Conservation (phyloP, 2,888 invertebrate species). For the Biston stratarius region DNA sequence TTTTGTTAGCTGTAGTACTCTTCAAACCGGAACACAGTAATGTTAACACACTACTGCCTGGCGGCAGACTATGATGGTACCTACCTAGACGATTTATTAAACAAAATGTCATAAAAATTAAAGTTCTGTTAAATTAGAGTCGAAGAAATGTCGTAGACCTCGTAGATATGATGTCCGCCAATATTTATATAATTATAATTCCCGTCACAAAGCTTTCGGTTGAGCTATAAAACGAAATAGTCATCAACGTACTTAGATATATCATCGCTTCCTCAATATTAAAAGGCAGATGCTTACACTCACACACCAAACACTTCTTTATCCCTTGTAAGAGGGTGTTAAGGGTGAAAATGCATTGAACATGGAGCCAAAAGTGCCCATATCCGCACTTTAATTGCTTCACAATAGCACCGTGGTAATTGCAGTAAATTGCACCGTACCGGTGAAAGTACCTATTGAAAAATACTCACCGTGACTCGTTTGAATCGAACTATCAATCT, state of each 20-base stretch:
- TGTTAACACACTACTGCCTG: no score
- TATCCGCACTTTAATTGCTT: conserved; percentile 70
- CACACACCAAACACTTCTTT: conserved; percentile 43
- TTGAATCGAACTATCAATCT: conserved; percentile 41
- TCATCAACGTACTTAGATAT: conserved; percentile 25
- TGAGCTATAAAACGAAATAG: conserved; percentile 28
- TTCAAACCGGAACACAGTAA: no score
- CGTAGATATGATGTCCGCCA: no score
- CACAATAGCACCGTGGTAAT: conserved; percentile 60
- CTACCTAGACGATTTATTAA: no score
- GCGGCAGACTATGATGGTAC: no score
- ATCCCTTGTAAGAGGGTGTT: conserved; percentile 6
- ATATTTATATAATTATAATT: conserved; percentile 9
- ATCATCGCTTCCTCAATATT: conserved; percentile 47
- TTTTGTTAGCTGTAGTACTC: no score
- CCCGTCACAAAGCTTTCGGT: conserved; percentile 14
- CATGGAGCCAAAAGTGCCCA: conserved; percentile 37
- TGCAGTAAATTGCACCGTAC: conserved; percentile 59
- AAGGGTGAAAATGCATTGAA: conserved; percentile 21
- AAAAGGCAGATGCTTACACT: conserved; percentile 55
- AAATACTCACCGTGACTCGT: conserved; percentile 45
- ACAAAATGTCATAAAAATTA: no score
- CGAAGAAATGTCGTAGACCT: no score
- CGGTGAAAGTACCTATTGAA: conserved; percentile 62
- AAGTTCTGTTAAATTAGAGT: no score